Evolutionary conservation across 2,797 vertebrate genomes (phyloP), one percentile per base, ranked within the genome.

Genomic region (Pempheris klunzingeri): DNA sequence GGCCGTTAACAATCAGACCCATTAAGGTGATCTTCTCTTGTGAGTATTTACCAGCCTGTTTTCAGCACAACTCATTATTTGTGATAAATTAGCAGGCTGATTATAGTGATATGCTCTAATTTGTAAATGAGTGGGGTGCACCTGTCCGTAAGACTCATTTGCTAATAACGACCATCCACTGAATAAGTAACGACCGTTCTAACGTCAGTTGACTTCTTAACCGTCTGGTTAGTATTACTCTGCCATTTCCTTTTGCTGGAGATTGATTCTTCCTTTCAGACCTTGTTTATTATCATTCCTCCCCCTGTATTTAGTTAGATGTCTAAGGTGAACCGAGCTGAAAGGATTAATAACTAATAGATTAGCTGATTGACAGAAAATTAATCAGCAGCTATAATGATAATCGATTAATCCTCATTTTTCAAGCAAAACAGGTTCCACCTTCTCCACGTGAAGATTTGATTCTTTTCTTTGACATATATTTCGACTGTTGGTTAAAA

Each of bases 41-140:
- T 59, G 70, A 92, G 77, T 90, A 85, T 93, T 93, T 86, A 92
- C 82, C 88, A 83, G 79, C 85, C 77, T 90, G 89, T 91, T 91
- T 90, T 91, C 90, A 91, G 87, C 91, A 85, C 86, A 83, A 80
- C 85, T 93, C 92, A 93, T 95, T 95, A 94, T 90, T 92, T 85
- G 86, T 93, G 90, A 94, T 93, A 83, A 92, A 94, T 94, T 93
- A 93, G 84, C 82, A 26, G 58, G 74, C 81, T 92, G 91, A 95
- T 95, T 92, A 94, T 84, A 90, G 92, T 88, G 90, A 93, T 94
- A 91, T 89, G 91, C 88, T 92, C 88, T 90, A 72, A 84, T 91
- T 91, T 91, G 90, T 91, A 94, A 95, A 93, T 88, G 91, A 93
- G 90, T 77, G 87, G 90, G 91, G 72, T 87, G 93, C 89, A 92